phyloP scores from a whole-genome alignment of 2,888 invertebrate genomes.

The Camponotus fellah region DNA sequence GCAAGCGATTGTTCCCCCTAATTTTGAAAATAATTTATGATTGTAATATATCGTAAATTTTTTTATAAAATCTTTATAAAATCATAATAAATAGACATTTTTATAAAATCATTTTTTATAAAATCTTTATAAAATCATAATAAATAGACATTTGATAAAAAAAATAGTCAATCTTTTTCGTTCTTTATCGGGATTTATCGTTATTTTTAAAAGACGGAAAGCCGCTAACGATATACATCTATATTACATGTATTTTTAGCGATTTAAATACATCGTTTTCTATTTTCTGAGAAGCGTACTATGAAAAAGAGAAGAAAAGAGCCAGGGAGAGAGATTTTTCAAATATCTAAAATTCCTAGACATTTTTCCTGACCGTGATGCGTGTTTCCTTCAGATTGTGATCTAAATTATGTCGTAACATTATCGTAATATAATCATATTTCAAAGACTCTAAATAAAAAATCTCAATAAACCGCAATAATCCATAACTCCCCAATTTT shows the following conservation, averaged over 20 bases:
- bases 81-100: not conserved
- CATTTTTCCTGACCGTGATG: not conserved
- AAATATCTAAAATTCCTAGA: not conserved
- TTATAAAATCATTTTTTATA: not conserved
- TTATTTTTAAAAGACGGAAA: not conserved
- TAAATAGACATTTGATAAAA: not conserved
- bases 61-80: conserved; percentile 1
- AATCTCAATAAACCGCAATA: too few species aligned
- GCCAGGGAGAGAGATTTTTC: not conserved
- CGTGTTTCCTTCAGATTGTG: not conserved
- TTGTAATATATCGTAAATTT: not conserved
- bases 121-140: not conserved
- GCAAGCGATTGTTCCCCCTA: not conserved
- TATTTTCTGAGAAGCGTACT: not conserved
- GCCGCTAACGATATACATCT: not conserved
- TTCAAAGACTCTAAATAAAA: too few species aligned
- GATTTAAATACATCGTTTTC: not conserved
- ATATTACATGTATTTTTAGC: not conserved
- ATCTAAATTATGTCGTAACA: not conserved
- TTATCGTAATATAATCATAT: too few species aligned
- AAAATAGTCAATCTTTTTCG: not conserved
- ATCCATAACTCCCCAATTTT: too few species aligned
- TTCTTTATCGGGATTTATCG: not conserved
- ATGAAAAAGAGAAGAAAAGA: not conserved
- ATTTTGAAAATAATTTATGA: not conserved